Evolutionary conservation across 2,888 invertebrate species (phyloP), one percentile per base, ranked within the genome.

Genomic region (Octonoba sinensis): DNA sequence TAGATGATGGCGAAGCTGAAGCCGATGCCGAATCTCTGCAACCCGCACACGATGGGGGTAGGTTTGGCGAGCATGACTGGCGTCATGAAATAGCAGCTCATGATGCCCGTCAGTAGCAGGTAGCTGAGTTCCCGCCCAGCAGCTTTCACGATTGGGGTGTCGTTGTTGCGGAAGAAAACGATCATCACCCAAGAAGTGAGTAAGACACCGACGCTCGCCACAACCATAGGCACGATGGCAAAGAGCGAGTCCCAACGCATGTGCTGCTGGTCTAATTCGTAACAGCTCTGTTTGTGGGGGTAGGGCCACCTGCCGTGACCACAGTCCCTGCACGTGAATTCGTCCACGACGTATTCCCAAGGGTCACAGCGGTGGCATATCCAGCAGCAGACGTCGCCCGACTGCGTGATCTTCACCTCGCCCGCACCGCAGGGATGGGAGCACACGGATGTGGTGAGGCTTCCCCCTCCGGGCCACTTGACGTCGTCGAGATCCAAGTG

Each of bases 311-410:
- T 88, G 0, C 92, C 92, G 24, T 91, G 90, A 0, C 92, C 92
- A 85, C 93, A 93, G 86, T 92, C 92, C 83, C 87, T 88, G 87
- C 93, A 93, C 24, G 91, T 92, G 83, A 91, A 92, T 86, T 92
- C 92, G 86, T 93, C 91, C 85, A 89, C 89, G 6, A 93, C 92
- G 86, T 90, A 92, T 87, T 93, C 93, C 87, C 91, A 92, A 11
- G 91, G 91, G 86, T 92, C 91, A 87, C 94, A 94, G 78, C 91
- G 91, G 86, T 93, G 92, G 87, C 94, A 94, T 24, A 93, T 92
- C 94, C 94, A 94, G 88, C 94, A 94, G 88, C 94, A 94, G 59
- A 91, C 91, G 87, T 92, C 92, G 11, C 92, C 92, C 1, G 75
- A 87, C 88, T 92, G 92, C 87, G 91, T 85, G 81, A 89, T 92